Evolutionary conservation across 1,140 invertebrate species (phyloP), one percentile per base, ranked within the genome.

Genomic region (Chlorops oryzae): DNA sequence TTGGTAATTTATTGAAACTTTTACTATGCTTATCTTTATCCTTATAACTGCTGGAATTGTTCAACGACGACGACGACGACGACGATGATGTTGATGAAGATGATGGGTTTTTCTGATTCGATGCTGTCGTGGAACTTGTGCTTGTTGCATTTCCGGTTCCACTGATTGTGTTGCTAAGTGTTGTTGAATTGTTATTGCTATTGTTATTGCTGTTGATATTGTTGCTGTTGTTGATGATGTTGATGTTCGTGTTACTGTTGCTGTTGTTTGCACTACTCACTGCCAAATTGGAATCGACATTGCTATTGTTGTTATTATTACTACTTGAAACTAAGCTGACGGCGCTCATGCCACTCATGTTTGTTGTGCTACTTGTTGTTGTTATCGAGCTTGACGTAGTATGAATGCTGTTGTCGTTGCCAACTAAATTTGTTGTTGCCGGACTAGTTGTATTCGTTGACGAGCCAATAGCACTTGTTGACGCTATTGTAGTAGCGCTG

Each of bases 11-110:
- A 51, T 53, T 57, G 2, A 61, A 18, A 54, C 50, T 70, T 50
- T 72, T 72, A 41, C 58, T 63, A 53, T 71, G 63, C 23, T 71
- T 72, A 39, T 71, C 68, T 41, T 59, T 59, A 24, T 58, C 57
- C 18, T 71, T 71, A 28, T 68, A 71, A 23, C 50, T 58, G 20
- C 54, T 50, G 27, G 58, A 57, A 40, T 40, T 51, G 27, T 58
- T 64, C 1, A 58, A 58, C 10, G 59, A 59, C 2, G 49, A 48
- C 49, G 58, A 58, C 18, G 51, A 43, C 25, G 50, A 55, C 34
- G 57, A 52, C 50, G 50, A 32, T 21, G 27, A 42, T n/a, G n/a
- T n/a, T n/a, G n/a, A n/a, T n/a, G n/a, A n/a, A n/a, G n/a, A n/a
- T 23, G 32, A 49, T 44, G 59, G 58, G 2, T 47, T 46, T 50